Evolutionary conservation across 2,888 invertebrate species (phyloP).

Genomic region (Diarsia brunnea): DNA sequence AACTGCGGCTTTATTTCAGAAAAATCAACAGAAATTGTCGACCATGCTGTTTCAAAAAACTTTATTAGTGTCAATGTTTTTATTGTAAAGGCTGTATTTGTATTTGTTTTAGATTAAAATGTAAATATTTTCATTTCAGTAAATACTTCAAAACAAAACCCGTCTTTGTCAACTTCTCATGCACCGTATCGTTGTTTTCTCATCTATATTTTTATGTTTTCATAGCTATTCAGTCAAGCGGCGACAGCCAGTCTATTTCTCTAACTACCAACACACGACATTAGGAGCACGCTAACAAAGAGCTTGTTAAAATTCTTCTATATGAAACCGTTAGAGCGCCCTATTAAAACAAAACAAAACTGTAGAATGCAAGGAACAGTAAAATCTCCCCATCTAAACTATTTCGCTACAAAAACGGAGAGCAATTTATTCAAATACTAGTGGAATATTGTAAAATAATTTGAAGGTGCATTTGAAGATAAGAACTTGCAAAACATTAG

Average conservation of each 20-base stretch:
- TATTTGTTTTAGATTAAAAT: slow-evolving; percentile 19
- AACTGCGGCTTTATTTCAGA: slow-evolving; percentile 23
- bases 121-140: slow-evolving; percentile 28
- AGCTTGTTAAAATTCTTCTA: slow-evolving; percentile 88
- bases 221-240: slow-evolving; percentile 63
- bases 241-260: slow-evolving; percentile 61
- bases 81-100: slow-evolving; percentile 17
- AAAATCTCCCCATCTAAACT: slow-evolving; percentile 45
- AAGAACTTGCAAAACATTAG: slow-evolving; percentile 41
- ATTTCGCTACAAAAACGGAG: slow-evolving; percentile 55
- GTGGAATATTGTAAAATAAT: slow-evolving; percentile 42
- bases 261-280: slow-evolving; percentile 69
- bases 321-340: slow-evolving; percentile 74
- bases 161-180: slow-evolving; percentile 39
- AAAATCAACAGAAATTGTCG: slow-evolving; percentile 22
- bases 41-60: slow-evolving; percentile 18
- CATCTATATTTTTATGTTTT: slow-evolving; percentile 59
- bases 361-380: slow-evolving; percentile 56
- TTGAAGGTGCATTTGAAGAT: slow-evolving; percentile 20
- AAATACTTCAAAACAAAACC: slow-evolving; percentile 26
- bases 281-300: slow-evolving; percentile 81
- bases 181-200: slow-evolving; percentile 47
- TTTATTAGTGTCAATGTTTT: slow-evolving; percentile 41
- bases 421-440: slow-evolving; percentile 10
- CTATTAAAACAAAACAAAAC: slow-evolving; percentile 84